Evolutionary conservation across 2,888 invertebrate species (phyloP), one percentile per base, ranked within the genome.

Genomic region (Cerastis rubricosa): DNA sequence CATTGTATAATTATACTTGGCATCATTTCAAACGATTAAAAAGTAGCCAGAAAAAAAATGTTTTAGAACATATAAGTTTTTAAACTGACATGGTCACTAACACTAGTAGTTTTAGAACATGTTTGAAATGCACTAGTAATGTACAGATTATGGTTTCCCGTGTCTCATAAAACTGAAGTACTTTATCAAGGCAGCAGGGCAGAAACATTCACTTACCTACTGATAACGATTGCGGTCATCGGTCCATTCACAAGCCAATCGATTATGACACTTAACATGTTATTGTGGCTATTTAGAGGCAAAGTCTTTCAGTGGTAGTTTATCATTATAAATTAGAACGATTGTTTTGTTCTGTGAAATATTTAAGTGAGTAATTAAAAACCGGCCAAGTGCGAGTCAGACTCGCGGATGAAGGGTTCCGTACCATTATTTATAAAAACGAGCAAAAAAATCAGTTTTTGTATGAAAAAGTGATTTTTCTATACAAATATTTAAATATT

Each of bases 201-300:
- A 57, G 35, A 49, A 80, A 74, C 66, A 71, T 65, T 81, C 77
- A 76, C 67, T 76, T 81, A 61, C 14, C 22, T 63, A 45, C 51
- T 35, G 82, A 81, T 81, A 81, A 81, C 43, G 12, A 25, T 81
- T 68, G 59, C 71, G 67, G 67, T 54, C 63, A 68, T 29, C 29
- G 25, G 49, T 49, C 22, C 57, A 68, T 45, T 51, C 12, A 29
- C 19, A 5, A 47, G 29, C 14, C n/a, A 11, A 71, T 71, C 63
- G 77, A 82, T 82, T 68, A 76, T 81, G 51, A 65, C 29, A 81
- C 69, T 81, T 64, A 22, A 8, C 40, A 61, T 35, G n/a, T 68
- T 49, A n/a, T 65, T 54, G 67, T 29, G 17, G 17, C 43, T n/a
- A 66, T 70, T 75, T 59, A 47, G n/a, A n/a, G 25, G 25, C 22